Percentiles rank a stretch among this genome's conserved stretches.
These are phyloP conservation scores for Philopedon plagiatum DNA, from an alignment of 2,888 invertebrate species.

Conservation along the genomic window DNA sequence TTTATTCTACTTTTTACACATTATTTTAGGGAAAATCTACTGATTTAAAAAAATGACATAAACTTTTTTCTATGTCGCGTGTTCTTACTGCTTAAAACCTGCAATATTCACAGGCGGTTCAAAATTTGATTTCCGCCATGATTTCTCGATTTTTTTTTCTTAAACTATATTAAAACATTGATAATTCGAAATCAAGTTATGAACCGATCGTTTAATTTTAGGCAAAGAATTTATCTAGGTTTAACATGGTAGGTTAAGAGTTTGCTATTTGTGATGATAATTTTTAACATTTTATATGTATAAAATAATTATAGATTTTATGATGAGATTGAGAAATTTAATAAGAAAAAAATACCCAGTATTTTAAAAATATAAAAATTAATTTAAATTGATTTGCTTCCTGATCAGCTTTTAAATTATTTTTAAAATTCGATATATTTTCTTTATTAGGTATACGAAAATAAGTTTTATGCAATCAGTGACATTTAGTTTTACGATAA, in stretches of 20 bases:
- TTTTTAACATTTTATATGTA: slow-evolving; percentile 63
- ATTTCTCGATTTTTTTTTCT: slow-evolving; percentile 9
- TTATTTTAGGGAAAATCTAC: slow-evolving; percentile 32
- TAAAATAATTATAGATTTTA: slow-evolving; percentile 60
- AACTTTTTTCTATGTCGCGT: slow-evolving; percentile 31
- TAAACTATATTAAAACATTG: slow-evolving; percentile 1
- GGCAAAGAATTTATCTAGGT: slow-evolving; percentile 51
- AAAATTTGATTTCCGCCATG: slow-evolving; percentile 37
- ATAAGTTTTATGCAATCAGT: slow-evolving; percentile 7
- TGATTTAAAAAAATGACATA: slow-evolving; percentile 36
- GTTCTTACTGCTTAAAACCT: slow-evolving; percentile 27
- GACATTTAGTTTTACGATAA: slow-evolving; percentile 22
- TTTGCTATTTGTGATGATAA: slow-evolving; percentile 66
- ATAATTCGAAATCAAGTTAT: slow-evolving; percentile 31
- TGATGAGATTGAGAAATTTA: slow-evolving; percentile 58
- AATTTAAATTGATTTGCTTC: slow-evolving; percentile 52
- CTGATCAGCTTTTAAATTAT: slow-evolving; percentile 36
- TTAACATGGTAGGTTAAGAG: slow-evolving; percentile 53
- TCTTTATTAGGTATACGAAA: slow-evolving; percentile 8
- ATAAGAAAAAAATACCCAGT: slow-evolving; percentile 63
- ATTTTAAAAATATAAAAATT: slow-evolving; percentile 60
- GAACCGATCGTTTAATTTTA: slow-evolving; percentile 25
- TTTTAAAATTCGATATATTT: slow-evolving; percentile 19
- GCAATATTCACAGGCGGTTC: slow-evolving; percentile 37
- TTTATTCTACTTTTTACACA: slow-evolving; percentile 40